Evolutionary conservation across 2,888 invertebrate species (phyloP), one percentile per base, ranked within the genome.

Genomic region (Nycteola revayana): DNA sequence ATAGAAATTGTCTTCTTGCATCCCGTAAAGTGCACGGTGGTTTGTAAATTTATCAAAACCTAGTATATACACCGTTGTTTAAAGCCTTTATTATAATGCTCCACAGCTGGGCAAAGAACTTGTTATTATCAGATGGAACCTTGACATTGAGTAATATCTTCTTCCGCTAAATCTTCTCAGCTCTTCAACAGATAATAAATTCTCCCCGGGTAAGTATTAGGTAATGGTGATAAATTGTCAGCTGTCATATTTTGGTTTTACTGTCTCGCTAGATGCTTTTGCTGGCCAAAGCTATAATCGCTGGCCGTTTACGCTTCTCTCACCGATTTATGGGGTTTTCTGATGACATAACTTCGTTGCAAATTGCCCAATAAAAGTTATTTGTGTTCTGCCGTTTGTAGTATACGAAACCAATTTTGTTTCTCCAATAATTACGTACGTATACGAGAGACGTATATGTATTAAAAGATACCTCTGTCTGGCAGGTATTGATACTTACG

Each of bases 281-380:
- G 61, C 60, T 61, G 64, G 60, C 53, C 63, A 60, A 42, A 42
- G 58, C 14, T 14, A 14, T 64, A 76, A 77, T 78, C 74, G 73
- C 54, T 61, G 65, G 61, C 67, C 73, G 75, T 78, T 83, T 72
- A 75, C 75, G 73, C 72, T 68, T 66, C 67, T 61, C 59, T 54
- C 63, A 56, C 68, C 74, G 69, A 81, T 84, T 83, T 78, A 81
- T 76, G 67, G 67, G 66, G 64, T 69, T 75, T 70, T 71, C 66
- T 75, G 78, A 82, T 78, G 78, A 79, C 77, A 76, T 76, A 81
- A 81, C 76, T 77, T 72, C 59, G 70, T 72, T 72, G 69, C 72
- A 68, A 81, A 81, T 77, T 69, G 76, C 78, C 69, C 76, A 67
- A 82, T 84, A 80, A 83, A 83, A 78, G 76, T 74, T 79, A 84